phyloP scores from a whole-genome alignment of 1,140 invertebrate species.

The Cyclargus thomasi region DNA sequence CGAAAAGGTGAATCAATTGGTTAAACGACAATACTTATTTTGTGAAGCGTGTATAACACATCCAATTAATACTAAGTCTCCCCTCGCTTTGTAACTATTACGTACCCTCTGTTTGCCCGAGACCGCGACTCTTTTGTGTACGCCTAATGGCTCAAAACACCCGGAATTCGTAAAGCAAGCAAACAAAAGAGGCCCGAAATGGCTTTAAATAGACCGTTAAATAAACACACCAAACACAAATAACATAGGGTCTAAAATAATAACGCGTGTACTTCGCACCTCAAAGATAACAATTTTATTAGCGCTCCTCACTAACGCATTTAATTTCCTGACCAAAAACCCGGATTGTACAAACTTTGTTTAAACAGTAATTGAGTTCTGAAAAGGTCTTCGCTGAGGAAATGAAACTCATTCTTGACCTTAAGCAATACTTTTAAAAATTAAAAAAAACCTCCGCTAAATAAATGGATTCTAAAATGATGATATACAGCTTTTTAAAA shows the following conservation, averaged over 20 bases:
- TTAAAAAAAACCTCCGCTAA: neutral
- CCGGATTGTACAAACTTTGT: slow-evolving; percentile 65
- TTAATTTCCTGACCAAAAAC: slow-evolving; percentile 69
- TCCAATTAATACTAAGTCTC: slow-evolving; percentile 60
- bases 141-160: slow-evolving; percentile 69
- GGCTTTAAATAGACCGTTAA: slow-evolving; percentile 43
- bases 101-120: slow-evolving; percentile 50
- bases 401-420: slow-evolving; percentile 54
- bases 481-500: neutral
- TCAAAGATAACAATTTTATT: slow-evolving; percentile 49
- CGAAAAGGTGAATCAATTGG: slow-evolving; percentile 36
- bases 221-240: slow-evolving; percentile 33
- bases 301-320: slow-evolving; percentile 50
- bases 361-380: slow-evolving; percentile 70
- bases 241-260: slow-evolving; percentile 50
- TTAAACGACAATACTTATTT: slow-evolving; percentile 48
- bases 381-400: slow-evolving; percentile 61
- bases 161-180: slow-evolving; percentile 60
- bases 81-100: slow-evolving; percentile 56
- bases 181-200: slow-evolving; percentile 36
- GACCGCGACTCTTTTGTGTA: slow-evolving; percentile 62
- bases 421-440: slow-evolving; percentile 17
- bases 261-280: slow-evolving; percentile 13
- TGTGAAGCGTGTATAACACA: slow-evolving; percentile 60
- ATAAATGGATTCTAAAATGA: slow-evolving; percentile 4